Percentiles rank a stretch among this genome's conserved stretches.
Evolutionary conservation across 1,140 invertebrate genomes (phyloP).

Genomic region (Hylaeus volcanicus): DNA sequence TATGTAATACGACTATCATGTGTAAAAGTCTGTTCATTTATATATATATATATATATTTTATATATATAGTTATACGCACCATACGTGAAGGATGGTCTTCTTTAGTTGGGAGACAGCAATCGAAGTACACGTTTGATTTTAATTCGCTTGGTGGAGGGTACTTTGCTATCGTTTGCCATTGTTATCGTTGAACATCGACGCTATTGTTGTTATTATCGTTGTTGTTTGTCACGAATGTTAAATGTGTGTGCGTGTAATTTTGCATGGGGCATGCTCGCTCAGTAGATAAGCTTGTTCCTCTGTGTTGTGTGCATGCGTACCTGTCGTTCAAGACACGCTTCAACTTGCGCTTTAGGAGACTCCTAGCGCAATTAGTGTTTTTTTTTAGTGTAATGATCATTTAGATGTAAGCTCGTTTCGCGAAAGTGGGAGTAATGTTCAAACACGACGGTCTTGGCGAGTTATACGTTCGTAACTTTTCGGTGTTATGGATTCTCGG

Average conservation of each 20-base stretch:
- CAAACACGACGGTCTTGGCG: too few relatives aligned
- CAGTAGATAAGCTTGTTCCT: constrained; percentile 3
- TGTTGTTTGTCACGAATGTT: constrained; percentile 20
- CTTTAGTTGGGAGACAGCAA: not conserved
- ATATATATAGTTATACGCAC: not conserved
- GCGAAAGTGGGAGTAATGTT: too few relatives aligned
- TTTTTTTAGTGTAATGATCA: too few relatives aligned
- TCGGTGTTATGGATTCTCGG: too few relatives aligned
- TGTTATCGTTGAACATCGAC: constrained; percentile 32
- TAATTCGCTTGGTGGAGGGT: constrained; percentile 66
- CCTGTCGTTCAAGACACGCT: constrained; percentile 21
- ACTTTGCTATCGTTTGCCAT: constrained; percentile 29
- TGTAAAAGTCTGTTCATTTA: constrained; percentile 9
- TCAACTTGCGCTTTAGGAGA: constrained; percentile 3
- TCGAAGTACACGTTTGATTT: constrained; percentile 36
- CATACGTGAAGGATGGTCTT: not conserved
- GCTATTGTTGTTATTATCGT: constrained; percentile 33
- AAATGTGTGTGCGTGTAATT: constrained; percentile 7
- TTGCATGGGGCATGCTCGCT: constrained; percentile 37
- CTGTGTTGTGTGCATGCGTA: constrained; percentile 29
- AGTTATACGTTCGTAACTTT: too few relatives aligned
- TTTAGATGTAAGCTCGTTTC: too few relatives aligned
- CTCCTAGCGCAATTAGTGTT: too few relatives aligned
- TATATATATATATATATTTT: not conserved
- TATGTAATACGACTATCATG: constrained; percentile 34